These are phyloP conservation scores for Cheilosia grossa DNA, from an alignment of 2,888 invertebrate species.

Conservation along the genomic window DNA sequence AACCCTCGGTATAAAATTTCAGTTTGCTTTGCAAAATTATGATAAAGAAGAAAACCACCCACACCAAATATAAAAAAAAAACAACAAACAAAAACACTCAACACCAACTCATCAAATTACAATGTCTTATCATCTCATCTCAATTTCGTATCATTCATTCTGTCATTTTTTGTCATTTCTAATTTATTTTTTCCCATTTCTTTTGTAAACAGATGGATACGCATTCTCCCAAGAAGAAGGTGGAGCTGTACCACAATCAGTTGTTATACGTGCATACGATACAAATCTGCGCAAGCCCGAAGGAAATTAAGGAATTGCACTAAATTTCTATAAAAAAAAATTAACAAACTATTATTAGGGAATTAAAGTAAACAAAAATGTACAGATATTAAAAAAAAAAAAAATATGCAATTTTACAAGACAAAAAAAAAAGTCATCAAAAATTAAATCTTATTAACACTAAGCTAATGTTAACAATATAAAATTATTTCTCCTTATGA, in stretches of 20 bases:
- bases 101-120: neutral
- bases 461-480: conserved; percentile 32
- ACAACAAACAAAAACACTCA: neutral
- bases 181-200: conserved; percentile 12
- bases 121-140: neutral
- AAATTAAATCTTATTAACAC: conserved; percentile 12
- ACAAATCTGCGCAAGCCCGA: conserved; percentile 93
- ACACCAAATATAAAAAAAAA: too few species aligned
- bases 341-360: conserved; percentile 37
- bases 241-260: conserved; percentile 96
- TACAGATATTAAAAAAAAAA: conserved; percentile 43
- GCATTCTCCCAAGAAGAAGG: conserved; percentile 99
- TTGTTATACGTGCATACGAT: conserved; percentile 97
- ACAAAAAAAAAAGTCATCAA: conserved; percentile 4
- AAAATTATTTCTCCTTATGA: conserved; percentile 16
- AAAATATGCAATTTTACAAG: conserved; percentile 45
- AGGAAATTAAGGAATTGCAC: conserved; percentile 83
- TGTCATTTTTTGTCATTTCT: neutral
- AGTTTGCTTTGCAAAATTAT: too few species aligned
- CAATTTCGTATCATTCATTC: neutral
- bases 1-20: too few species aligned
- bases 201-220: conserved; percentile 91
- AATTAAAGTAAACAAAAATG: conserved; percentile 33
- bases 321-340: neutral
- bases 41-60: neutral